phyloP scores from a whole-genome alignment of 2,888 invertebrate species.

The Sphaerophoria taeniata region DNA sequence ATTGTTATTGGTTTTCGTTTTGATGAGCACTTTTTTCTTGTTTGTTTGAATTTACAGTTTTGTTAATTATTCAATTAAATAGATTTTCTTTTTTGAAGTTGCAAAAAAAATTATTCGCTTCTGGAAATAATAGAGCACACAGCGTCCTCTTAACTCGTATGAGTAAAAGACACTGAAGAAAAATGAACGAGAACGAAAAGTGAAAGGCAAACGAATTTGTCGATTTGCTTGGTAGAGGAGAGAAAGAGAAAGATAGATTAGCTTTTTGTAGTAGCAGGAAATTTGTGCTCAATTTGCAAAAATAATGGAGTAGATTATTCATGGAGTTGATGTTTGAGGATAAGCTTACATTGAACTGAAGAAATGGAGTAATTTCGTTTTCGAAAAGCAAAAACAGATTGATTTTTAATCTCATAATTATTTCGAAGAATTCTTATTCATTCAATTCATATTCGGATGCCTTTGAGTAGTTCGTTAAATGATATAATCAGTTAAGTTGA shows the following conservation, averaged over 20 bases:
- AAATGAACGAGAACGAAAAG: not conserved
- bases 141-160: conserved; percentile 67
- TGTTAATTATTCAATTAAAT: conserved; percentile 30
- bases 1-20: conserved; percentile 21
- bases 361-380: no score
- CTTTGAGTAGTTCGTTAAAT: no score
- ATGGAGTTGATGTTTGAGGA: not conserved
- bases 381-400: no score
- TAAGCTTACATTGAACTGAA: not conserved
- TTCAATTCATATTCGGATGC: no score
- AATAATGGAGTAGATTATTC: not conserved
- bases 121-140: conserved; percentile 41
- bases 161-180: conserved; percentile 68
- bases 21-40: not conserved
- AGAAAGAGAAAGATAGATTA: conserved; percentile 59
- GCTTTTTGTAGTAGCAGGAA: not conserved
- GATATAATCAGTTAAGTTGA: no score
- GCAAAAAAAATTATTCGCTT: conserved; percentile 37
- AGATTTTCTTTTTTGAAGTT: conserved; percentile 31
- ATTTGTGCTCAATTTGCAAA: no score
- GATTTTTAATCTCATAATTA: no score
- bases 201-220: not conserved
- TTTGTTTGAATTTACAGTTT: conserved; percentile 35
- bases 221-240: conserved; percentile 33
- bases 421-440: no score